A percentile compares a stretch with the other conserved stretches of the same genome.
phyloP scores from a whole-genome alignment of 2,797 vertebrate genomes.

The Artibeus jamaicensis region DNA sequence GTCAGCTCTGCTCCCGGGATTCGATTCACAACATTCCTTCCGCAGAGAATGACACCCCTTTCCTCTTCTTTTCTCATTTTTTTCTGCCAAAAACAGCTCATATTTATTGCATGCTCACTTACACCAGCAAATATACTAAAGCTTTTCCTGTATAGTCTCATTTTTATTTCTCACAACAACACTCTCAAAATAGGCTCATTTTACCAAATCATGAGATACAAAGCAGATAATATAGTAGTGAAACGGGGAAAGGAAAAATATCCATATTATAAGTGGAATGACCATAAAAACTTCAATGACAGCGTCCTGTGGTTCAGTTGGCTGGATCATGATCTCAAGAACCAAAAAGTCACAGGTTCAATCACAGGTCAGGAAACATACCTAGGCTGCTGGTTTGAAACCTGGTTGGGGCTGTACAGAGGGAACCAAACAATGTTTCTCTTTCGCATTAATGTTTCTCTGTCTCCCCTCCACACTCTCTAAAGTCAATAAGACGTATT shows the following conservation, averaged over 20 bases:
- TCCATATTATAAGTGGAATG: not conserved
- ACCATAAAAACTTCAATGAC: not conserved
- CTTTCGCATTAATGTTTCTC: too few species aligned
- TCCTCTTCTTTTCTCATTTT: not conserved
- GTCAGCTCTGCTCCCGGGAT: not conserved
- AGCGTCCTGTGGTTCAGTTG: not conserved
- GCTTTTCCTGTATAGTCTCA: not conserved
- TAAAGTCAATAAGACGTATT: too few species aligned
- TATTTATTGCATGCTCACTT: not conserved
- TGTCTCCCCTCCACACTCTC: too few species aligned
- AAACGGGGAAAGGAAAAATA: not conserved
- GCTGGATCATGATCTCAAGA: not conserved
- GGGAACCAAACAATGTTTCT: not conserved
- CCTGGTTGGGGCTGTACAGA: not conserved
- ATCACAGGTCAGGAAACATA: not conserved
- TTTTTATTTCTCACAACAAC: not conserved
- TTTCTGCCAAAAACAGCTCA: not conserved
- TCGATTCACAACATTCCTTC: not conserved
- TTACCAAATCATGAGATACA: not conserved
- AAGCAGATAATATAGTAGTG: not conserved
- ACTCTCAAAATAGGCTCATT: not conserved
- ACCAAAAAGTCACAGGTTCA: not conserved
- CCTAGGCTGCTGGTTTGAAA: not conserved
- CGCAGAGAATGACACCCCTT: not conserved
- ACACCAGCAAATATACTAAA: not conserved